A percentile compares a stretch with the other conserved stretches of the same genome.
Conservation (phyloP, 2,888 invertebrate species). For the Pasiphila rectangulata region DNA sequence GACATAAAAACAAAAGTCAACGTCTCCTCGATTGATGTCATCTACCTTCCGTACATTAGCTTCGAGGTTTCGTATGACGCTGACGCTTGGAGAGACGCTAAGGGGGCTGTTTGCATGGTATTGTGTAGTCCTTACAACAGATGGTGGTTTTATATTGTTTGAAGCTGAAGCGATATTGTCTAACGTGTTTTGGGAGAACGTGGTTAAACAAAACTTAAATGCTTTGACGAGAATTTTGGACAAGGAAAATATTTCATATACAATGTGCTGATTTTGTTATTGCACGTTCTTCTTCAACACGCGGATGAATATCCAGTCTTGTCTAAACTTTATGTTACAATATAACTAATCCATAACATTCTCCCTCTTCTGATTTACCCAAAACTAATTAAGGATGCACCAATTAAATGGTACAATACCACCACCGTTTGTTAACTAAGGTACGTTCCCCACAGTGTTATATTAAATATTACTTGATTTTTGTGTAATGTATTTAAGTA, state of each 20-base stretch:
- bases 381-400: conserved; percentile 80
- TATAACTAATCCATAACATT: conserved; percentile 81
- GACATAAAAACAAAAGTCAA: too few species aligned
- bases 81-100: conserved; percentile 28
- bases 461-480: conserved; percentile 53
- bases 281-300: conserved; percentile 56
- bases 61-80: conserved; percentile 5
- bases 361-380: conserved; percentile 78
- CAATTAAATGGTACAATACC: conserved; percentile 77
- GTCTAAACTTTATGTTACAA: conserved; percentile 56
- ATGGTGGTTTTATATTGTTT: conserved; percentile 62
- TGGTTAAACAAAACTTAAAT: conserved; percentile 22
- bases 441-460: conserved; percentile 74
- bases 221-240: neutral
- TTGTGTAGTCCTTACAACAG: conserved; percentile 64
- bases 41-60: neutral
- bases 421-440: conserved; percentile 76
- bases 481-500: conserved; percentile 69
- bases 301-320: conserved; percentile 44
- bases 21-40: too few species aligned
- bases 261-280: neutral
- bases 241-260: neutral
- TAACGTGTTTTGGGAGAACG: conserved; percentile 56
- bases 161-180: conserved; percentile 45
- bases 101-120: conserved; percentile 68